Evolutionary conservation across 2,113 vertebrate species (phyloP).

Genomic region (Colinus virginianus): DNA sequence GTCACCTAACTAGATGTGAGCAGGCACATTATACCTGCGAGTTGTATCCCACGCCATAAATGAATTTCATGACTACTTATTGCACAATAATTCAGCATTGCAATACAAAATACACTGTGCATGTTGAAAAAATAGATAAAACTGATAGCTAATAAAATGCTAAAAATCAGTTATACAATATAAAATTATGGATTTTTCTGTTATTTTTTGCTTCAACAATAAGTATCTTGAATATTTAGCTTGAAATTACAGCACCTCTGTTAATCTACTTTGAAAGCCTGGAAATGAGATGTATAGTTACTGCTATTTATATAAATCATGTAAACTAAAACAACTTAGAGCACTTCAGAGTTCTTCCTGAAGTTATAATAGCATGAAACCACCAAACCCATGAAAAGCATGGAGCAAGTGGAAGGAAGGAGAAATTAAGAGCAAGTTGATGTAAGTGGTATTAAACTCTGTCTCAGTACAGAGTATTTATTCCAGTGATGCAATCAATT

Average conservation of each 20-base stretch:
- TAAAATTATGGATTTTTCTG: neutral
- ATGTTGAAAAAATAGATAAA: neutral
- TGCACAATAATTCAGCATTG: neutral
- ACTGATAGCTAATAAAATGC: neutral
- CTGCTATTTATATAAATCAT: neutral
- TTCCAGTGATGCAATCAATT: neutral
- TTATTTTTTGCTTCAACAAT: conserved; percentile 22
- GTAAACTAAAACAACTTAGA: neutral
- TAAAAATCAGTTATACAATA: neutral
- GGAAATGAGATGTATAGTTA: neutral
- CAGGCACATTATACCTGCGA: neutral
- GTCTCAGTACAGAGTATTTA: neutral
- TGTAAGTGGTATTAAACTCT: neutral
- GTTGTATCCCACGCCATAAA: neutral
- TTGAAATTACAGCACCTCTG: neutral
- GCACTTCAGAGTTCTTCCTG: neutral
- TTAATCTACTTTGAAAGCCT: neutral
- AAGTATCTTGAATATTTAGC: neutral
- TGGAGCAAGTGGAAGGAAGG: neutral
- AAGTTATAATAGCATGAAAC: neutral
- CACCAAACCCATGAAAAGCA: neutral
- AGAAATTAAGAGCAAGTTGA: neutral
- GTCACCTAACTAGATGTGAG: neutral
- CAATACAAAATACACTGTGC: neutral
- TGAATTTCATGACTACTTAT: neutral